Percentiles rank a stretch among this genome's conserved stretches.
phyloP scores from a whole-genome alignment of 2,113 vertebrate species.

The Saccopteryx bilineata region DNA sequence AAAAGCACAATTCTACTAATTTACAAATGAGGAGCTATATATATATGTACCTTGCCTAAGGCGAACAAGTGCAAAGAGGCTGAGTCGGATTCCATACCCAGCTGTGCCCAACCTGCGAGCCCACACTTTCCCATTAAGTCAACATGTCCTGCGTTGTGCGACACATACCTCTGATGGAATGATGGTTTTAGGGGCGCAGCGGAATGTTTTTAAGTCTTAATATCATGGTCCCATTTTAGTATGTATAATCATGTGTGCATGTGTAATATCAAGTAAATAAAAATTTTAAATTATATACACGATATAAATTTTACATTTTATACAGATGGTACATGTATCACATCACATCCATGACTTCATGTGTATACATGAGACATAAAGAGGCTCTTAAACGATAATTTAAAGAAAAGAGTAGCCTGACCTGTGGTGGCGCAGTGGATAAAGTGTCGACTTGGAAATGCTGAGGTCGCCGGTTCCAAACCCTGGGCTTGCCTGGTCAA shows the following conservation, averaged over 20 bases:
- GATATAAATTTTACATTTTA: neutral
- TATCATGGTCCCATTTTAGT: neutral
- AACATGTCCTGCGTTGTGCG: neutral
- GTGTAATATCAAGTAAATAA: neutral
- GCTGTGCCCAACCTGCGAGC: neutral
- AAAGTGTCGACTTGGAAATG: too few relatives aligned
- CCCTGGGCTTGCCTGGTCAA: too few relatives aligned
- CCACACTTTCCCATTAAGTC: neutral
- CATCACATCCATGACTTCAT: neutral
- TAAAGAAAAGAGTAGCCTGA: too few relatives aligned
- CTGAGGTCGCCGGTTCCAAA: too few relatives aligned
- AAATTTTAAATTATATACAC: neutral
- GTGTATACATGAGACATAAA: neutral
- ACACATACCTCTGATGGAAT: neutral
- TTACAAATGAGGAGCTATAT: constrained; percentile 44
- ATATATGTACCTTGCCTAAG: neutral
- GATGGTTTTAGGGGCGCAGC: neutral
- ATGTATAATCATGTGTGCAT: neutral
- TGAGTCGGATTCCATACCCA: neutral
- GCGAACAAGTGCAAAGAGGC: neutral
- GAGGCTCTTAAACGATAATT: constrained; percentile 20
- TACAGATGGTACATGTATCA: neutral
- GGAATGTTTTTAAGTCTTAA: neutral
- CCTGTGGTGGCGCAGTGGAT: too few relatives aligned
- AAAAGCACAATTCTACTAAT: neutral